Evolutionary conservation across 1,140 invertebrate genomes (phyloP).

Genomic region (Andricus grossulariae): DNA sequence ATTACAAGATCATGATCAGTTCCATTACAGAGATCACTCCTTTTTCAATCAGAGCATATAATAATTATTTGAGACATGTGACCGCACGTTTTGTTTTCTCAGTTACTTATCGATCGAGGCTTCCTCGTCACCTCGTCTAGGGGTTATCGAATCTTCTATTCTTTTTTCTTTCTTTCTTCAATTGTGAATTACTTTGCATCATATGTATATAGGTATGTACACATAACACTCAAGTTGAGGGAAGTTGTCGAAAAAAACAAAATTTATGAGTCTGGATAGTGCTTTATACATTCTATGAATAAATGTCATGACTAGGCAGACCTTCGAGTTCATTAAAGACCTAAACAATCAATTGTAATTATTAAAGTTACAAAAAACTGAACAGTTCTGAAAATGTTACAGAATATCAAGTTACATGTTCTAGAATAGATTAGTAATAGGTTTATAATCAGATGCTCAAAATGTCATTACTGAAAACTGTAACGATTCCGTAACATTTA

Average conservation of each 20-base stretch:
- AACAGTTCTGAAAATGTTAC: no score
- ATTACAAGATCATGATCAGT: not conserved
- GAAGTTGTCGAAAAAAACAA: no score
- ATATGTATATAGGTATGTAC: no score
- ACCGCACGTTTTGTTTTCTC: conserved; percentile 14
- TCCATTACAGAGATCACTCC: not conserved
- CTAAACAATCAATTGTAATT: no score
- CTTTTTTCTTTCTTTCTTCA: not conserved
- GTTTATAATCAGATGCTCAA: no score
- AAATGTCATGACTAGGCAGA: not conserved
- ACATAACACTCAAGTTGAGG: no score
- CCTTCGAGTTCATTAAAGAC: not conserved
- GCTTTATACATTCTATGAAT: not conserved
- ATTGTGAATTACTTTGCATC: not conserved
- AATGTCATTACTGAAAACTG: no score
- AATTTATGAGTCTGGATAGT: not conserved
- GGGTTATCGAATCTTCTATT: conserved; percentile 8
- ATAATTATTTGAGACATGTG: conserved; percentile 3
- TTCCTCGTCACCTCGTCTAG: conserved; percentile 2
- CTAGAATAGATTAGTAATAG: no score
- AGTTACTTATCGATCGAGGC: not conserved
- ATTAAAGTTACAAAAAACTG: no score
- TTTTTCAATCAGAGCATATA: conserved; percentile 11
- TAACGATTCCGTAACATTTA: no score
- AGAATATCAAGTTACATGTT: no score